These are phyloP conservation scores for Ganaspis brasiliensis DNA, from an alignment of 2,888 invertebrate species.

Conservation along the genomic window DNA sequence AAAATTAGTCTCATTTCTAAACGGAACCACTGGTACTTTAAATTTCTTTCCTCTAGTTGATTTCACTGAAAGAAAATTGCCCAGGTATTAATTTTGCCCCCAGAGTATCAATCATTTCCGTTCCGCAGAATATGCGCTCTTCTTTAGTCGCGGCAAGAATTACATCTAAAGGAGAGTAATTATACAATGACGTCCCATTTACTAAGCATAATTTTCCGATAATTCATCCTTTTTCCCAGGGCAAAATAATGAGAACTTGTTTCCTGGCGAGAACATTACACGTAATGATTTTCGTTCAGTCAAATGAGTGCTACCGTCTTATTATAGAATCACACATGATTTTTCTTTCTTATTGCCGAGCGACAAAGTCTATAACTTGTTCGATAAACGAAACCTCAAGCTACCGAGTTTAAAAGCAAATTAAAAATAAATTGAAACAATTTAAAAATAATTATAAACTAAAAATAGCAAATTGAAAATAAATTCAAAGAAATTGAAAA, in stretches of 20 bases:
- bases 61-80: too few relatives aligned
- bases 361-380: too few relatives aligned
- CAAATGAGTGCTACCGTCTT: not conserved
- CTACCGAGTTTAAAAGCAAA: not conserved
- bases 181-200: slow-evolving; percentile 17
- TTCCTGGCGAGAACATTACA: slow-evolving; percentile 27
- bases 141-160: not conserved
- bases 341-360: not conserved
- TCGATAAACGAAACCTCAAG: not conserved
- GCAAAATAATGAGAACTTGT: slow-evolving; percentile 13
- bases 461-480: too few relatives aligned
- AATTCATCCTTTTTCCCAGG: not conserved
- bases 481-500: too few relatives aligned
- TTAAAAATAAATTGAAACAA: not conserved
- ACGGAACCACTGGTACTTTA: too few relatives aligned
- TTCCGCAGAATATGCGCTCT: too few relatives aligned
- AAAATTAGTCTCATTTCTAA: too few relatives aligned
- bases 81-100: too few relatives aligned
- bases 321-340: not conserved
- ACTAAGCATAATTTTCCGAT: slow-evolving; percentile 16
- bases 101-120: too few relatives aligned
- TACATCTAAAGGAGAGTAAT: slow-evolving; percentile 9
- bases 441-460: not conserved
- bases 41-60: too few relatives aligned
- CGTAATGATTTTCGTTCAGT: too few relatives aligned